These are phyloP conservation scores for Kradibia gibbosae DNA, from an alignment of 1,140 invertebrate genomes.

Conservation along the genomic window DNA sequence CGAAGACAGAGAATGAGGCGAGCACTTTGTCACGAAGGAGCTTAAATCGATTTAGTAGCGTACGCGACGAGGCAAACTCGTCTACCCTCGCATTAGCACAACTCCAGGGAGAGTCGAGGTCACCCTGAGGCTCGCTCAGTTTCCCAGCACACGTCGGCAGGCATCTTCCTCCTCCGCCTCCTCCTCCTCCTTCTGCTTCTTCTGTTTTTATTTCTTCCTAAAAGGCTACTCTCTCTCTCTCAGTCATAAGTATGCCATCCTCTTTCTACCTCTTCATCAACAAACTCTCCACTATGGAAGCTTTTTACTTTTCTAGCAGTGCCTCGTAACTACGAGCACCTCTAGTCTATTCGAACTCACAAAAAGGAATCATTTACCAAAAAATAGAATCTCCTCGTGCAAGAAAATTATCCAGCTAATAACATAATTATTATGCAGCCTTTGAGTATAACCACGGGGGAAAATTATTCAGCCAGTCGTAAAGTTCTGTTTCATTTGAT, in stretches of 20 bases:
- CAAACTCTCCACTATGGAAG: not conserved
- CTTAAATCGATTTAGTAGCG: slow-evolving; percentile 45
- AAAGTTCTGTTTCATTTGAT: no score
- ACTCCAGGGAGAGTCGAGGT: not conserved
- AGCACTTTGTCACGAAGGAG: slow-evolving; percentile 49
- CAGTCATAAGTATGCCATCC: not conserved
- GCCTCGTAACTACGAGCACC: not conserved
- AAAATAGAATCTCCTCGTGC: not conserved
- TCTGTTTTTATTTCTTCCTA: not conserved
- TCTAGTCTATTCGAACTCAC: not conserved
- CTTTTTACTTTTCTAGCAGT: no score
- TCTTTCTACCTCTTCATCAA: not conserved
- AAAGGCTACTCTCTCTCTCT: not conserved
- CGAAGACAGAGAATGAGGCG: not conserved
- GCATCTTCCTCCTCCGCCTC: not conserved
- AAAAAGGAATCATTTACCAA: not conserved
- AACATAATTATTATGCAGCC: no score
- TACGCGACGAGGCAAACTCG: not conserved
- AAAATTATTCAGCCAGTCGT: no score
- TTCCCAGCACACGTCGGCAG: not conserved
- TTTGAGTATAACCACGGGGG: no score
- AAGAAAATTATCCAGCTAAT: no score
- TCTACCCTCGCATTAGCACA: not conserved
- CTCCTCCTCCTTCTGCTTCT: not conserved
- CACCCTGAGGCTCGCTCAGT: slow-evolving; percentile 9